phyloP scores from a whole-genome alignment of 1,140 invertebrate genomes.

The Caenorhabditis brenneri region DNA sequence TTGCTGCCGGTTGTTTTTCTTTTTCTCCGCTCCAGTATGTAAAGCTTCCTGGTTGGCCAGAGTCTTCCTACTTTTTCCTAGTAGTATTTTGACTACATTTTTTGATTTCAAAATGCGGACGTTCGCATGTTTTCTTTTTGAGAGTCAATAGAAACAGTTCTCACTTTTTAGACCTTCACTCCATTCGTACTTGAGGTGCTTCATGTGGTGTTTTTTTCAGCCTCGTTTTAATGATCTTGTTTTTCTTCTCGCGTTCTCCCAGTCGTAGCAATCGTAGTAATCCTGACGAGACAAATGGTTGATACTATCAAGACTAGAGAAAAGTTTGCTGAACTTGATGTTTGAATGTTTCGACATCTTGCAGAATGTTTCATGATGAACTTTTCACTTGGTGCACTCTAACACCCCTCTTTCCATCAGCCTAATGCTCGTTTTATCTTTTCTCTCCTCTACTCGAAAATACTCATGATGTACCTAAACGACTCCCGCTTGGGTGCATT shows the following conservation, averaged over 20 bases:
- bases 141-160: neutral
- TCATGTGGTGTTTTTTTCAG: neutral
- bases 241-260: neutral
- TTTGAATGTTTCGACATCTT: neutral
- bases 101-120: neutral
- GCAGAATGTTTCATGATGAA: neutral
- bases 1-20: neutral
- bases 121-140: neutral
- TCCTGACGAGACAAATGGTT: too few species aligned
- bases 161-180: neutral
- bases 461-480: conserved; percentile 3
- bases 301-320: too few species aligned
- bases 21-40: neutral
- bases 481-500: neutral
- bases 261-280: too few species aligned
- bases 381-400: neutral
- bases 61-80: neutral
- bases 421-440: neutral
- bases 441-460: neutral
- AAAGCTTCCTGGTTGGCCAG: neutral
- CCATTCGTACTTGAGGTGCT: neutral
- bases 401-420: neutral
- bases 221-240: neutral
- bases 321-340: too few species aligned
- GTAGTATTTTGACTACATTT: too few species aligned